Percentiles rank a stretch among this genome's conserved stretches.
These are phyloP conservation scores for Pycnomerus fuliginosus DNA, from an alignment of 2,888 invertebrate species.

Conservation along the genomic window DNA sequence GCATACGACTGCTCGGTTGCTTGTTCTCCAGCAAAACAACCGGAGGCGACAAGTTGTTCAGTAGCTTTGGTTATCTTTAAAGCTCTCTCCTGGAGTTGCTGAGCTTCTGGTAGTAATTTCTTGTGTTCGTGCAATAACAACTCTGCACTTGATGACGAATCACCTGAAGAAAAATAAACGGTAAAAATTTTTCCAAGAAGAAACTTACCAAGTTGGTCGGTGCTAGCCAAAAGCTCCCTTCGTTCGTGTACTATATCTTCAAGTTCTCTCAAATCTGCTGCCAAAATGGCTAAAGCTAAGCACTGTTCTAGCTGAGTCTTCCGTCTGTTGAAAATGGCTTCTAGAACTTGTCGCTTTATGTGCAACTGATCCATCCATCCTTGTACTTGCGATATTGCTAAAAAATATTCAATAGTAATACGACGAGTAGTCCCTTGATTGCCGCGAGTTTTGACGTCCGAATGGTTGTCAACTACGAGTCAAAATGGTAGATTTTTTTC, in stretches of 20 bases:
- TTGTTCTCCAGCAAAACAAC: constrained; percentile 69
- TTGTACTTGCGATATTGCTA: constrained; percentile 70
- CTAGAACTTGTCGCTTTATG: constrained; percentile 70
- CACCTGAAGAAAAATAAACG: constrained; percentile 53
- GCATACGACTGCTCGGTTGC: constrained; percentile 67
- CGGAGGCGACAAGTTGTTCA: constrained; percentile 70
- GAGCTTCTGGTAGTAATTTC: constrained; percentile 69
- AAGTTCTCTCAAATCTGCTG: constrained; percentile 68
- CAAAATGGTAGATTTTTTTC: too few species aligned
- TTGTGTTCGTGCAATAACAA: constrained; percentile 67
- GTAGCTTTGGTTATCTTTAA: constrained; percentile 76
- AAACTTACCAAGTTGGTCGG: constrained; percentile 58
- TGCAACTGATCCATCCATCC: constrained; percentile 75
- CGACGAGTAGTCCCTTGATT: too few species aligned
- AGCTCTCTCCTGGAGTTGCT: constrained; percentile 72
- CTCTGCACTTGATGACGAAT: constrained; percentile 68
- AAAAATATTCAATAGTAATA: too few species aligned
- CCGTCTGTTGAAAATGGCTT: constrained; percentile 66
- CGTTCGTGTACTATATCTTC: constrained; percentile 61
- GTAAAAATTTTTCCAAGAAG: neutral
- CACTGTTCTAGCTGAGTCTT: constrained; percentile 78
- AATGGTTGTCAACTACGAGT: too few species aligned
- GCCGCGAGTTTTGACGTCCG: too few species aligned
- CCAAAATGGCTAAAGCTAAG: constrained; percentile 70
- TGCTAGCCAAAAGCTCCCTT: constrained; percentile 58